phyloP scores from a whole-genome alignment of 2,113 vertebrate genomes.

The Oryzias curvinotus region DNA sequence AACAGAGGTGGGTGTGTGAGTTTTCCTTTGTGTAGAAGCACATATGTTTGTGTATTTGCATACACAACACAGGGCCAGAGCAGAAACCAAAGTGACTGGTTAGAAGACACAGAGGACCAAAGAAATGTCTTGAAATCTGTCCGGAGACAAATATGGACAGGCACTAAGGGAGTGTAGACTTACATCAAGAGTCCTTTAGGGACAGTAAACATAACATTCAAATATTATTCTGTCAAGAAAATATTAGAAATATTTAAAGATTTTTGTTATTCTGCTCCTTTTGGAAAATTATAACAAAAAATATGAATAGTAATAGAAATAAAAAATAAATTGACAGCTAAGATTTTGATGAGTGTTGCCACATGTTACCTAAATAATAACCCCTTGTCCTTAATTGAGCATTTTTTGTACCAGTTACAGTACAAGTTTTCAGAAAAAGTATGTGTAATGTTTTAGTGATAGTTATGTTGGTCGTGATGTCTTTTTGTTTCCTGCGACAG shows the following conservation, averaged over 20 bases:
- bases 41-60: conserved; percentile 53
- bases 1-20: conserved; percentile 46
- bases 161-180: conserved; percentile 59
- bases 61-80: conserved; percentile 52
- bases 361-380: no score
- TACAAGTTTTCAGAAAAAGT: no score
- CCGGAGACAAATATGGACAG: conserved; percentile 50
- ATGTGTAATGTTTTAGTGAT: no score
- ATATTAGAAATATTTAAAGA: conserved; percentile 13
- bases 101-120: conserved; percentile 57
- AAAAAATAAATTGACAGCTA: no score
- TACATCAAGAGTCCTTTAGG: conserved; percentile 31
- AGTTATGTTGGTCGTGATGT: no score
- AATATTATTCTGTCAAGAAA: conserved; percentile 8
- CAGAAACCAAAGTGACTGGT: conserved; percentile 56
- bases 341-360: no score
- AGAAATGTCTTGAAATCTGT: conserved; percentile 62
- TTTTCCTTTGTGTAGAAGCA: conserved; percentile 12
- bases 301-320: not conserved
- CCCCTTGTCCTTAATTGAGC: no score
- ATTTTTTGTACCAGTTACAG: no score
- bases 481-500: no score
- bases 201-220: conserved; percentile 35
- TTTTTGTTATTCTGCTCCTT: not conserved
- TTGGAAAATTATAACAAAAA: not conserved